Base-by-base conservation (phyloP, 2,888 invertebrate species). In the Malthinus flaveolus region DNA sequence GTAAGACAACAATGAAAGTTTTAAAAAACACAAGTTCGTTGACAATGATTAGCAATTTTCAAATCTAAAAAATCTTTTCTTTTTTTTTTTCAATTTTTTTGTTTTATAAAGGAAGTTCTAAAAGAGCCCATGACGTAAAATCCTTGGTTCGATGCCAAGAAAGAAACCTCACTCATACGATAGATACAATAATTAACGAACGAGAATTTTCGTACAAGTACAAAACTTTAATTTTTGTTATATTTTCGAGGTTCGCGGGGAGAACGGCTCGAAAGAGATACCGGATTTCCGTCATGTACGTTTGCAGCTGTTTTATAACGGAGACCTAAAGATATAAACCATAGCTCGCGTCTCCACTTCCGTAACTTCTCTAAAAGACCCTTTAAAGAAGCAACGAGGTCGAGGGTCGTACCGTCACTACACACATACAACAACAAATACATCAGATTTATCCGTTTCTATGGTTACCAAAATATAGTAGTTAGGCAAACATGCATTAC, bases 281-380 rank as follows among this genome's bases (percentile, higher is more conserved):
- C 75, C 75, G 75, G 75, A 75, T 75, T 75, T 75, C 75, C 75
- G 75, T 66, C 68, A 68, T 69, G 67, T 68, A 64, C 67, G 70
- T 61, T 67, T 70, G 65, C 74, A 74, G 74, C 74, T 75, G 75
- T 73, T 71, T 68, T 63, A 31, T 59, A 47, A 42, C 47, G 48
- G 51, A 48, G 52, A 46, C 57, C 35, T 5, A 23, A 23, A 23
- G 23, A 23, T 23, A n/a, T 23, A 23, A 23, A 23, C 23, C 23
- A 23, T 3, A 23, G 23, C 23, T 2, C 23, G 23, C 23, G 3
- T 23, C 23, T 23, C 23, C 2, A 23, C 23, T 42, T 42, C 39
- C 23, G 15, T 9, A n/a, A n/a, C 39, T 15, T 9, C 8, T 13
- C 39, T 11, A 42, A 46, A 10, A 46, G 6, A 33, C 46, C 23